A percentile compares a stretch with the other conserved stretches of the same genome.
phyloP scores from a whole-genome alignment of 2,113 vertebrate genomes.

The Rhipidura dahli region DNA sequence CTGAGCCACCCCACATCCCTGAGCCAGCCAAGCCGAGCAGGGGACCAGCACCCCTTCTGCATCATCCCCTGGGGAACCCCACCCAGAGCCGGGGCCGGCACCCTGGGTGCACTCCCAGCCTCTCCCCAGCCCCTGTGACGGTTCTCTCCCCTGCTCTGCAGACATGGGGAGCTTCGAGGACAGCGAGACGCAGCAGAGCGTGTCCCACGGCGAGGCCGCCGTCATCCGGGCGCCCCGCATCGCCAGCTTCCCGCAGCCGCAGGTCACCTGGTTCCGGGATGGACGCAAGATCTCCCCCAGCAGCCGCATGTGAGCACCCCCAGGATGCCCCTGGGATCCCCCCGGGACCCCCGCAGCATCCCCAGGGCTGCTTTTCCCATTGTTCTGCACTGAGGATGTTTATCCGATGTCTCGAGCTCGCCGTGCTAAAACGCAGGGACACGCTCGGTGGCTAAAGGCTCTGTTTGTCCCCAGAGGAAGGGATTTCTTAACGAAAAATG shows the following conservation, averaged over 20 bases:
- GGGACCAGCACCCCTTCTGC: neutral
- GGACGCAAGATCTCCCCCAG: conserved; percentile 96
- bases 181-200: conserved; percentile 77
- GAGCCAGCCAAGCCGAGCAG: rapidly evolving
- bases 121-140: no score
- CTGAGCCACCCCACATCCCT: neutral
- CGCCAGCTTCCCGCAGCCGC: conserved; percentile 91
- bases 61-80: neutral
- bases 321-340: neutral
- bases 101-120: rapidly evolving
- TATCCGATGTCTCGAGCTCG: conserved; percentile 21
- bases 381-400: conserved; percentile 54
- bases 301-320: conserved; percentile 89
- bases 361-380: neutral
- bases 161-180: conserved; percentile 97
- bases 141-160: conserved; percentile 25
- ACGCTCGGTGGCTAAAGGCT: neutral
- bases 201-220: conserved; percentile 93
- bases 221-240: conserved; percentile 86
- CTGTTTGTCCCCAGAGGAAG: conserved; percentile 25
- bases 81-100: rapidly evolving
- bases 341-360: neutral
- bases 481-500: neutral
- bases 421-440: neutral
- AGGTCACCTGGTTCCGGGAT: conserved; percentile 96